A percentile compares a stretch with the other conserved stretches of the same genome.
These are phyloP conservation scores for Zelostemma sp. DNA, from an alignment of 1,140 invertebrate species.

Conservation along the genomic window DNA sequence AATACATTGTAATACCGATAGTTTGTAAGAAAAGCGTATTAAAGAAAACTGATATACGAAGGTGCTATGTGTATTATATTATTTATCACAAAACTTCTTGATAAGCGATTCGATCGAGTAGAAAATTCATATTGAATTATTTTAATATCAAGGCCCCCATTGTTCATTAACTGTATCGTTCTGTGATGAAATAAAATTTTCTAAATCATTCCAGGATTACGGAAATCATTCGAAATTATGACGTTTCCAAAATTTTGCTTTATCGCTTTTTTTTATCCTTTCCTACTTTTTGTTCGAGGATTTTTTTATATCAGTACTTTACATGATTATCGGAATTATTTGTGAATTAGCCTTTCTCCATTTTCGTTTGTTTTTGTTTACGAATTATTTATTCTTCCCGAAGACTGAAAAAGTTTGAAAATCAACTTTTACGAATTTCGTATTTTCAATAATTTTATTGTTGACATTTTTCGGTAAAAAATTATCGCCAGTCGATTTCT, in stretches of 20 bases:
- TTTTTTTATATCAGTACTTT: too few relatives aligned
- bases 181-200: constrained; percentile 50
- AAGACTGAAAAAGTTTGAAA: too few relatives aligned
- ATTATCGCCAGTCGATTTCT: too few relatives aligned
- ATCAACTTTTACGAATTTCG: too few relatives aligned
- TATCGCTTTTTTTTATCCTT: constrained; percentile 1
- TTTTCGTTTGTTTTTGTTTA: too few relatives aligned
- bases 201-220: constrained; percentile 39
- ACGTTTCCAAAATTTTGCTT: background rate
- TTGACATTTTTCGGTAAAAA: too few relatives aligned
- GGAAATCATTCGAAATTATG: background rate
- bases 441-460: too few relatives aligned
- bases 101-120: constrained; percentile 28
- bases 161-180: constrained; percentile 45
- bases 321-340: too few relatives aligned
- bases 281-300: too few relatives aligned
- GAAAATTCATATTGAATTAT: constrained; percentile 34
- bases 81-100: constrained; percentile 30
- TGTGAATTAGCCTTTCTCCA: constrained; percentile 10
- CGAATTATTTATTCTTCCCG: too few relatives aligned
- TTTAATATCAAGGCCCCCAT: constrained; percentile 43
- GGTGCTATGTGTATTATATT: constrained; percentile 47
- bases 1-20: constrained; percentile 44
- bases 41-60: constrained; percentile 41
- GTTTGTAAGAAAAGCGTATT: constrained; percentile 34